These are phyloP conservation scores for Cephonodes hylas DNA, from an alignment of 2,888 invertebrate species.

Conservation along the genomic window DNA sequence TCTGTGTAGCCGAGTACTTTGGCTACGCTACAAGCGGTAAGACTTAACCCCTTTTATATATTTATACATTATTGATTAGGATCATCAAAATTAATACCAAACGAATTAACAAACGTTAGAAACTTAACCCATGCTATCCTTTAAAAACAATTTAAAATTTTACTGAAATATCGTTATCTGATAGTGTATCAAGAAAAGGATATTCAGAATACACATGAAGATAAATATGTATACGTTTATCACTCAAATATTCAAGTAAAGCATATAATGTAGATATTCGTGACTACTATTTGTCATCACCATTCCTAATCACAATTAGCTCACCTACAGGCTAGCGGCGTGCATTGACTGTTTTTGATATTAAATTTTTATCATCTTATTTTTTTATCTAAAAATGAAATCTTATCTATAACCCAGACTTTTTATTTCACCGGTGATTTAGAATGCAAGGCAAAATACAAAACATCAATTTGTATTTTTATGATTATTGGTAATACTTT, in stretches of 20 bases:
- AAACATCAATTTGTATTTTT: not conserved
- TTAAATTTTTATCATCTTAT: not conserved
- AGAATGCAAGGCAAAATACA: not conserved
- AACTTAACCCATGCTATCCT: too few relatives aligned
- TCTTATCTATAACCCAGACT: conserved; percentile 11
- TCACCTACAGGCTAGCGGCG: not conserved
- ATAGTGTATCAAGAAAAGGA: not conserved
- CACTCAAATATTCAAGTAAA: not conserved
- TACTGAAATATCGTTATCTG: not conserved
- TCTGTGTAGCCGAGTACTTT: too few relatives aligned
- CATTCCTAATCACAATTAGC: conserved; percentile 4
- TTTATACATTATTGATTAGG: too few relatives aligned
- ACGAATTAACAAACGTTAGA: too few relatives aligned
- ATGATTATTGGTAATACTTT: not conserved
- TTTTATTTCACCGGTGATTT: conserved; percentile 11
- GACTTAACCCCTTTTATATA: too few relatives aligned
- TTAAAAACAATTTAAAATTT: too few relatives aligned
- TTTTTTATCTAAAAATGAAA: not conserved
- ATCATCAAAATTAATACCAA: too few relatives aligned
- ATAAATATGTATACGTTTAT: not conserved
- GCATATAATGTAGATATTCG: not conserved
- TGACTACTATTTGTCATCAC: not conserved
- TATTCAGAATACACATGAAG: not conserved
- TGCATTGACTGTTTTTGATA: conserved; percentile 8
- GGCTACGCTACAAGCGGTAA: too few relatives aligned